Conservation (phyloP, 2,888 invertebrate genomes). For the Euclidia mi region DNA sequence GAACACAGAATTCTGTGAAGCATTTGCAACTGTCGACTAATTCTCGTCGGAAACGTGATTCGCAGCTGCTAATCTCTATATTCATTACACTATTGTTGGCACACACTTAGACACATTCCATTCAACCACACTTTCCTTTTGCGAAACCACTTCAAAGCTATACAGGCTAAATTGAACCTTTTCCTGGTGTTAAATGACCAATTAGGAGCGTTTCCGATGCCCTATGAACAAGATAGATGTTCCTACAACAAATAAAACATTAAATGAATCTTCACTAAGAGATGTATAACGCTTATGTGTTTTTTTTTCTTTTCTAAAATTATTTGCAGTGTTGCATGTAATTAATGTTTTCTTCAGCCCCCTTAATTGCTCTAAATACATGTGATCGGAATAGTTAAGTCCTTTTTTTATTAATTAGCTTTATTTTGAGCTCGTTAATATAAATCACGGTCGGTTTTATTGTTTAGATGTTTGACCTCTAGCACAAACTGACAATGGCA, state of each 20-base stretch:
- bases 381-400: no score
- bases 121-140: conserved; percentile 37
- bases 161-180: conserved; percentile 1
- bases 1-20: neutral
- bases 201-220: conserved; percentile 1
- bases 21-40: conserved; percentile 16
- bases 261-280: neutral
- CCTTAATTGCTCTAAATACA: no score
- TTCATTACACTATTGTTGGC: conserved; percentile 49
- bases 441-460: no score
- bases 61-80: conserved; percentile 48
- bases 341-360: no score
- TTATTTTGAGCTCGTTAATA: no score
- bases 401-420: neutral
- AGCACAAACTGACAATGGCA: no score
- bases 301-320: no score
- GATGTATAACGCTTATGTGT: no score
- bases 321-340: no score
- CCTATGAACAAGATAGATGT: conserved; percentile 12
- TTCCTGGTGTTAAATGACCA: conserved; percentile 12
- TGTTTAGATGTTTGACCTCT: no score
- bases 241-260: conserved; percentile 11
- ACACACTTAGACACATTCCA: conserved; percentile 34
- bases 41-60: conserved; percentile 32
- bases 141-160: conserved; percentile 20